These are phyloP conservation scores for Manis pentadactyla DNA, from an alignment of 2,797 vertebrate genomes.

Conservation along the genomic window DNA sequence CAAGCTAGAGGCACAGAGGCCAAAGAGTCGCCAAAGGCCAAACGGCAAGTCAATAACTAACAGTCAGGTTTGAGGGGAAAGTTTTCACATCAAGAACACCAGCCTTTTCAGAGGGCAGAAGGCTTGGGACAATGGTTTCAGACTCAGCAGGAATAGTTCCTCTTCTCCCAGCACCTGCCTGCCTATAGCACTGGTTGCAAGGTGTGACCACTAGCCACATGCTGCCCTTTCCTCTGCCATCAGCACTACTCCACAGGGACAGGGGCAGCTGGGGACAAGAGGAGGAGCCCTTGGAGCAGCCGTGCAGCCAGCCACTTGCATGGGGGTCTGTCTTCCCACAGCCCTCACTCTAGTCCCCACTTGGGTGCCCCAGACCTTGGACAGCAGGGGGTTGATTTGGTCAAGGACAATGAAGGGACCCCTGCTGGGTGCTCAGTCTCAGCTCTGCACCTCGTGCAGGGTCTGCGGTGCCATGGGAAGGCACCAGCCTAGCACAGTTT, in stretches of 20 bases:
- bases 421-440: neutral
- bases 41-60: rapidly evolving
- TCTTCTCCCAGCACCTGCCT: neutral
- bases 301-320: rapidly evolving
- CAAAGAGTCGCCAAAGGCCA: neutral
- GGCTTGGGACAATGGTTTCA: neutral
- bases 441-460: neutral
- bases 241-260: neutral
- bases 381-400: neutral
- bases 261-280: neutral
- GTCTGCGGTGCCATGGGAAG: neutral
- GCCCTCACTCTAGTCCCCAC: rapidly evolving
- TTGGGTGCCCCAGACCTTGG: too few species aligned
- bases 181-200: neutral
- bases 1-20: neutral
- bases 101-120: neutral
- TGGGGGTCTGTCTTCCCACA: rapidly evolving
- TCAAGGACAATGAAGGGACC: neutral
- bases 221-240: neutral
- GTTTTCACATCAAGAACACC: neutral
- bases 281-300: neutral
- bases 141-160: neutral
- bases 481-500: neutral
- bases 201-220: neutral
- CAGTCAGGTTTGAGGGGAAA: neutral